Conservation (phyloP, 2,888 invertebrate genomes). For the Catocala sponsa region DNA sequence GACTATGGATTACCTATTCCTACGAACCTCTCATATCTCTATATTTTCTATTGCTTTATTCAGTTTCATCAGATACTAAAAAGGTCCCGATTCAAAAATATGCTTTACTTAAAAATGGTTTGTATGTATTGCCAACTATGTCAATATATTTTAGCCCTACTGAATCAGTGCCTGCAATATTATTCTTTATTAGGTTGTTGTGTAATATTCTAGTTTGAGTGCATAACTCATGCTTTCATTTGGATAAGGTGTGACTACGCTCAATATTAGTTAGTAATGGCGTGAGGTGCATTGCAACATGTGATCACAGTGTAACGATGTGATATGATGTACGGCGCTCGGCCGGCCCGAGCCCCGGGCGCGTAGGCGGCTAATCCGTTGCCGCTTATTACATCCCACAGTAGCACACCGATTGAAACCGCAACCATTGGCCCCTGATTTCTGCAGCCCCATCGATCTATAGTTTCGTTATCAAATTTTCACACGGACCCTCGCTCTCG, state of each 20-base stretch:
- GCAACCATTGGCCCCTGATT: slow-evolving; percentile 79
- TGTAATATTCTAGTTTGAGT: too few relatives aligned
- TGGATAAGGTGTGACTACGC: neutral
- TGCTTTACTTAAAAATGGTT: too few relatives aligned
- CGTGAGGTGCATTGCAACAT: slow-evolving; percentile 11
- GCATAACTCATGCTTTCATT: neutral
- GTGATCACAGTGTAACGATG: slow-evolving; percentile 9
- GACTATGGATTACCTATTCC: too few relatives aligned
- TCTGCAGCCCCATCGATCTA: slow-evolving; percentile 84
- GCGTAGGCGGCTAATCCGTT: slow-evolving; percentile 73
- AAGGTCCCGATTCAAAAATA: too few relatives aligned
- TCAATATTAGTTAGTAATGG: slow-evolving; percentile 6
- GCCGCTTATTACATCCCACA: slow-evolving; percentile 84
- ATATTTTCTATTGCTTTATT: too few relatives aligned
- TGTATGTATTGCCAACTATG: too few relatives aligned
- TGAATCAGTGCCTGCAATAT: too few relatives aligned
- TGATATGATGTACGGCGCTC: slow-evolving; percentile 15
- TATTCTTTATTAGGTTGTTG: too few relatives aligned
- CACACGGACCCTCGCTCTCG: slow-evolving; percentile 79
- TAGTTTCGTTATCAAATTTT: slow-evolving; percentile 88
- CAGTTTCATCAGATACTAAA: too few relatives aligned
- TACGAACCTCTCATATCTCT: too few relatives aligned
- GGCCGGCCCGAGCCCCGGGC: slow-evolving; percentile 23
- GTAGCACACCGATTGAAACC: slow-evolving; percentile 84
- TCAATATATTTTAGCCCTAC: too few relatives aligned